Conservation (phyloP, 2,888 invertebrate species). For the Drosophila nigricruria region DNA sequence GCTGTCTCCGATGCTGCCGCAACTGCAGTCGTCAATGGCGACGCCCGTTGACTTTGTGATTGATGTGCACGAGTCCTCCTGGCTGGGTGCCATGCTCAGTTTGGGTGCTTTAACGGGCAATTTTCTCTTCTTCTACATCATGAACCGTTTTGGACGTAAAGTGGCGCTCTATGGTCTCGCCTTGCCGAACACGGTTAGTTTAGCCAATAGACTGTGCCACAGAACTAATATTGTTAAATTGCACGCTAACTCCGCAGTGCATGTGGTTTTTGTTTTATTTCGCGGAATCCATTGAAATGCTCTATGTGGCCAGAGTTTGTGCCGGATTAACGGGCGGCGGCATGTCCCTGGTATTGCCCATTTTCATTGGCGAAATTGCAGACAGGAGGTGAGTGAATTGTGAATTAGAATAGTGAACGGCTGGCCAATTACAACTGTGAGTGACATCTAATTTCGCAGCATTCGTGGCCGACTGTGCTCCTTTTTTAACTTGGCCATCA, state of each 20-base stretch:
- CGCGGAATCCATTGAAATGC: constrained; percentile 73
- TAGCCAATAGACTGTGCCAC: background rate
- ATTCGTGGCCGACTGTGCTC: constrained; percentile 82
- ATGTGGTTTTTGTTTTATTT: constrained; percentile 82
- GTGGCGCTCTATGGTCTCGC: constrained; percentile 76
- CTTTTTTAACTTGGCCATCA: constrained; percentile 66
- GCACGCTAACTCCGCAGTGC: constrained; percentile 55
- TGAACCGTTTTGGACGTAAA: constrained; percentile 82
- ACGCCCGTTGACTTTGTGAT: constrained; percentile 76
- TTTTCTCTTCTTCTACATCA: constrained; percentile 73
- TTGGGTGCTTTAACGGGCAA: constrained; percentile 82
- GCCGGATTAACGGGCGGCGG: constrained; percentile 84
- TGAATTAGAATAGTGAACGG: background rate
- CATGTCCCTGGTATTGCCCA: constrained; percentile 77
- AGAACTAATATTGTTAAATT: background rate
- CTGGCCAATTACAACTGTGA: background rate
- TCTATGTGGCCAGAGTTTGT: constrained; percentile 81
- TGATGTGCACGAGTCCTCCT: constrained; percentile 80
- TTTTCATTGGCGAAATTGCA: constrained; percentile 84
- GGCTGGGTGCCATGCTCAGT: constrained; percentile 82
- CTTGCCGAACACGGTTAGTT: constrained; percentile 83
- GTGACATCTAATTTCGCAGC: constrained; percentile 42
- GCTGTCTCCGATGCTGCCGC: constrained; percentile 80
- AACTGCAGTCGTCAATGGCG: constrained; percentile 64
- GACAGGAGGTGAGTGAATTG: constrained; percentile 77